Percentiles rank a stretch among this genome's conserved stretches.
Evolutionary conservation across 2,113 vertebrate genomes (phyloP).

Genomic region (Etheostoma cragini): DNA sequence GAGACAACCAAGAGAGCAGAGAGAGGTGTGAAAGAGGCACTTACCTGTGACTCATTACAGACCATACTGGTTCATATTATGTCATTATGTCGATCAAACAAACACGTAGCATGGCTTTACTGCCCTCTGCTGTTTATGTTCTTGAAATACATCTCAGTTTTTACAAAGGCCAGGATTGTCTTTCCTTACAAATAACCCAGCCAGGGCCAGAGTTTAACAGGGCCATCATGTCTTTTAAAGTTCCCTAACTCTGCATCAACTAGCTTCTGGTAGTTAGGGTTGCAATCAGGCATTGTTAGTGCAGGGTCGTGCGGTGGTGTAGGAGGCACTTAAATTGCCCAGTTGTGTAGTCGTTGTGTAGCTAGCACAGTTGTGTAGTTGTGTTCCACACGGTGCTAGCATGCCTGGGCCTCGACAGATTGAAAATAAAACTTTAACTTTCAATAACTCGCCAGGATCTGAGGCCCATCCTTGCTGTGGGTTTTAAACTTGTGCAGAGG

Average conservation of each 20-base stretch:
- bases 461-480: too few relatives aligned
- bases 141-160: neutral
- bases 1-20: slow-evolving; percentile 94
- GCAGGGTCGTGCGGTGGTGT: too few relatives aligned
- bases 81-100: too few relatives aligned
- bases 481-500: too few relatives aligned
- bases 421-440: too few relatives aligned
- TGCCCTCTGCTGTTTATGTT: slow-evolving; percentile 53
- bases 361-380: too few relatives aligned
- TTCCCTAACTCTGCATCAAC: neutral
- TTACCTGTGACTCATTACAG: neutral
- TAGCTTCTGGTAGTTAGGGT: neutral
- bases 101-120: neutral
- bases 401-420: too few relatives aligned
- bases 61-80: neutral
- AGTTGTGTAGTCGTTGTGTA: too few relatives aligned
- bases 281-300: too few relatives aligned
- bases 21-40: slow-evolving; percentile 84
- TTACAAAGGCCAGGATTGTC: neutral
- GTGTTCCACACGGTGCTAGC: too few relatives aligned
- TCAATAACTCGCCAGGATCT: too few relatives aligned
- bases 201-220: neutral
- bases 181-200: neutral
- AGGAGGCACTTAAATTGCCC: too few relatives aligned
- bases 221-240: neutral